These are phyloP conservation scores for Oxyruncus cristatus DNA, from an alignment of 2,113 vertebrate species.

Conservation along the genomic window DNA sequence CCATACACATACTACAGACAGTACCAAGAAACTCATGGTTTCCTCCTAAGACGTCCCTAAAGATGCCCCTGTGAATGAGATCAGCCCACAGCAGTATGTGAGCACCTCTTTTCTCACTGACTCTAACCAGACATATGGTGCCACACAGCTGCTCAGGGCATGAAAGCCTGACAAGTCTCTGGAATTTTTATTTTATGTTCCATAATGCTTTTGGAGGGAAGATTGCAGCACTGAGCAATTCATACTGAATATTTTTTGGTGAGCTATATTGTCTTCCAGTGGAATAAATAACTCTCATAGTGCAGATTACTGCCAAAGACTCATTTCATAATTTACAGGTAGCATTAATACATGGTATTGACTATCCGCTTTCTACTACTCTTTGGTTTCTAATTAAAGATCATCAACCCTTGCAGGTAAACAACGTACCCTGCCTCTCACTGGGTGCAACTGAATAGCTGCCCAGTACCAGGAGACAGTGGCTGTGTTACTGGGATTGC, in stretches of 20 bases:
- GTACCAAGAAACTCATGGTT: neutral
- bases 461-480: neutral
- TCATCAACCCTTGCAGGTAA: neutral
- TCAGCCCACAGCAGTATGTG: neutral
- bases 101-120: neutral
- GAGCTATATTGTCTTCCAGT: neutral
- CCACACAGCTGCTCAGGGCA: fast-evolving
- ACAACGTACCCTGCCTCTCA: neutral
- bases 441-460: neutral
- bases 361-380: neutral
- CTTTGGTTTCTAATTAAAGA: neutral
- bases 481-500: neutral
- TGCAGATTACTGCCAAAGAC: neutral
- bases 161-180: neutral
- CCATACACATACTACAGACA: neutral
- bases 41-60: neutral
- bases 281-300: neutral
- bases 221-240: neutral
- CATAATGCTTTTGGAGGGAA: neutral
- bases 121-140: neutral
- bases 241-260: neutral
- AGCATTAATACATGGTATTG: neutral
- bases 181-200: neutral
- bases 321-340: neutral
- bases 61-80: neutral